These are phyloP conservation scores for Adineta ricciae DNA, from an alignment of 2,888 invertebrate species.

Conservation along the genomic window DNA sequence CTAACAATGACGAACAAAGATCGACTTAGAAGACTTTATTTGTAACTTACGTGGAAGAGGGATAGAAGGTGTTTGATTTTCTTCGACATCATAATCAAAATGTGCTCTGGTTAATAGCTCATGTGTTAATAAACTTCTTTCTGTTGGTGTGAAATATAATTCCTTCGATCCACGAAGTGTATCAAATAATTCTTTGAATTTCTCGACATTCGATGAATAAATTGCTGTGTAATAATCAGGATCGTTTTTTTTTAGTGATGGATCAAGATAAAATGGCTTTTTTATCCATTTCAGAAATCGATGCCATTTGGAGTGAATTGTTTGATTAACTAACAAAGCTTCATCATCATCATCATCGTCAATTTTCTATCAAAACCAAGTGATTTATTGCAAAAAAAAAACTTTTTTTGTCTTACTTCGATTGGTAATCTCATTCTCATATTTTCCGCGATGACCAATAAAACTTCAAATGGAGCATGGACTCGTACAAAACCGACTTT, in stretches of 20 bases:
- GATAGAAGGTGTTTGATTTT: background rate
- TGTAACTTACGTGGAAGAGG: too few relatives aligned
- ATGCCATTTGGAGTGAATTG: background rate
- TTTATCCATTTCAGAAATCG: background rate
- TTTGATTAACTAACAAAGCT: background rate
- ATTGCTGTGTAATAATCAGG: background rate
- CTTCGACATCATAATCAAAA: background rate
- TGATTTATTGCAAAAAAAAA: background rate
- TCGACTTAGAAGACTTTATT: too few relatives aligned
- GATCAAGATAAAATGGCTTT: background rate
- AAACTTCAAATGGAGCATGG: background rate
- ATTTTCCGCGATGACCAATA: background rate
- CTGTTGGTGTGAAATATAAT: background rate
- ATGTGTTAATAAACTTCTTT: slow-evolving; percentile 2
- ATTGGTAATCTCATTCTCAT: background rate
- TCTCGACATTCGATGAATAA: background rate
- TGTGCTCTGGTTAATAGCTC: background rate
- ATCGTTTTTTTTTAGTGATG: background rate
- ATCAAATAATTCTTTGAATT: background rate
- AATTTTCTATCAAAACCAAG: background rate
- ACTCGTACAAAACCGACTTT: background rate
- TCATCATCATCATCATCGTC: background rate
- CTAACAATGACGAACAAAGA: too few relatives aligned
- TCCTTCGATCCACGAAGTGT: background rate
- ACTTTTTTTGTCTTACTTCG: background rate